A percentile compares a stretch with the other conserved stretches of the same genome.
phyloP scores from a whole-genome alignment of 1,140 invertebrate genomes.

The Eupristina koningsbergeri region DNA sequence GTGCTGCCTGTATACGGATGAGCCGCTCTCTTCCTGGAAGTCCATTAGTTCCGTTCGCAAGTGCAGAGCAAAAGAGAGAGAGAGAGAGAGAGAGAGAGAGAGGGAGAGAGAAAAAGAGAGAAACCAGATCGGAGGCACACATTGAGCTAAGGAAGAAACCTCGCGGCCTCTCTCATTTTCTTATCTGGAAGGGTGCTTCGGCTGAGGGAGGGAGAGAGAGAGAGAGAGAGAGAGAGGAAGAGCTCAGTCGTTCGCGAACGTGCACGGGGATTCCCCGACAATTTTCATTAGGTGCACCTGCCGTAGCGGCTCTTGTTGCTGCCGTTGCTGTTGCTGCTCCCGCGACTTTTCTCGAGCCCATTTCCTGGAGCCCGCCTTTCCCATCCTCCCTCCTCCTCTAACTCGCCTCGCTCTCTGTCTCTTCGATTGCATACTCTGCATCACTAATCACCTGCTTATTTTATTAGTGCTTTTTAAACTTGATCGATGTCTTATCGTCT shows the following conservation, averaged over 20 bases:
- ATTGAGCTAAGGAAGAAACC: conserved; percentile 35
- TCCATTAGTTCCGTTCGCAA: conserved; percentile 49
- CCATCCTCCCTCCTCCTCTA: no score
- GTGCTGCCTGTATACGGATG: background rate
- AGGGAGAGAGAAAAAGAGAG: background rate
- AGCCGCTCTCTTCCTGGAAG: conserved; percentile 46
- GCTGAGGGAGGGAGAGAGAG: no score
- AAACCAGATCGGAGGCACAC: conserved; percentile 15
- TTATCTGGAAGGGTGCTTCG: no score
- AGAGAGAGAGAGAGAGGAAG: no score
- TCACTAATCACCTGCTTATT: background rate
- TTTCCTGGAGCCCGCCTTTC: background rate
- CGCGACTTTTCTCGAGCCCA: background rate
- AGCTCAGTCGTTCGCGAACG: no score
- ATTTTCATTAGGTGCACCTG: conserved; percentile 49
- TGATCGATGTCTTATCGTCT: background rate
- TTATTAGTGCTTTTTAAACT: background rate
- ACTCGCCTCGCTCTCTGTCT: no score
- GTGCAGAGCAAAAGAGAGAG: background rate
- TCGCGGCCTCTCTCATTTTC: conserved; percentile 27
- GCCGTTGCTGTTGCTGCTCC: background rate
- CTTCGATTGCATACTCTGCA: no score
- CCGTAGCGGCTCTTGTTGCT: background rate
- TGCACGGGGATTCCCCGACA: conserved; percentile 40
- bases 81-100: no score